phyloP scores from a whole-genome alignment of 2,113 vertebrate species.

The Anguilla rostrata region DNA sequence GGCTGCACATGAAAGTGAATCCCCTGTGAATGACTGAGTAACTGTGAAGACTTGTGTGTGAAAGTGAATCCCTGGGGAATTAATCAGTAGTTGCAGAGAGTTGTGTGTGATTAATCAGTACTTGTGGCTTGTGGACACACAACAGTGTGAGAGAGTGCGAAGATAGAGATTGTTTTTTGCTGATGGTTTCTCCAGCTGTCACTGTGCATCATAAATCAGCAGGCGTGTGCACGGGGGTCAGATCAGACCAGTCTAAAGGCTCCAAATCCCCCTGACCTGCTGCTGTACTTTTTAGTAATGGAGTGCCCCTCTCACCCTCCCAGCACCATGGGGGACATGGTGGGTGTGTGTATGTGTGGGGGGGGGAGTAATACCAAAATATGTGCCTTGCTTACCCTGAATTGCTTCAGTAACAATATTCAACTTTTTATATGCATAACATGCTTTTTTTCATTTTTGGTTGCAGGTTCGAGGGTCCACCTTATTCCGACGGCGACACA shows the following conservation, averaged over 20 bases:
- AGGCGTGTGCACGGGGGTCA: constrained; percentile 20
- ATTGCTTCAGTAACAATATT: not conserved
- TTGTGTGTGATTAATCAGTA: not conserved
- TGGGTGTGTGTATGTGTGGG: constrained; percentile 18
- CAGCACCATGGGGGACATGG: not conserved
- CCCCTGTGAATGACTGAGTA: no score
- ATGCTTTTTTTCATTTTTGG: constrained; percentile 21
- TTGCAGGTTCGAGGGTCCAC: constrained; percentile 70
- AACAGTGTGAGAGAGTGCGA: no score
- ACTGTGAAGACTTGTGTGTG: no score
- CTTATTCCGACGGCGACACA: constrained; percentile 60
- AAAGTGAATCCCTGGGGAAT: no score
- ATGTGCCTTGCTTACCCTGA: not conserved
- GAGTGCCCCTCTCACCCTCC: constrained; percentile 15
- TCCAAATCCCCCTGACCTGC: not conserved
- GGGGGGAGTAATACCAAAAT: constrained; percentile 25
- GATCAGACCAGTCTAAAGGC: not conserved
- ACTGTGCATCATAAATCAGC: constrained; percentile 38
- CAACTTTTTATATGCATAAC: no score
- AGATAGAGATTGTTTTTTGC: no score
- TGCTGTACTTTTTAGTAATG: not conserved
- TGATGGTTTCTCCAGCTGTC: constrained; percentile 53
- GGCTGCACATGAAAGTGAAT: not conserved
- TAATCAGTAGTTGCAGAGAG: no score
- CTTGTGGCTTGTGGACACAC: not conserved